Base-by-base conservation (phyloP, 2,888 invertebrate genomes). In the Hipparchia sbordonii region DNA sequence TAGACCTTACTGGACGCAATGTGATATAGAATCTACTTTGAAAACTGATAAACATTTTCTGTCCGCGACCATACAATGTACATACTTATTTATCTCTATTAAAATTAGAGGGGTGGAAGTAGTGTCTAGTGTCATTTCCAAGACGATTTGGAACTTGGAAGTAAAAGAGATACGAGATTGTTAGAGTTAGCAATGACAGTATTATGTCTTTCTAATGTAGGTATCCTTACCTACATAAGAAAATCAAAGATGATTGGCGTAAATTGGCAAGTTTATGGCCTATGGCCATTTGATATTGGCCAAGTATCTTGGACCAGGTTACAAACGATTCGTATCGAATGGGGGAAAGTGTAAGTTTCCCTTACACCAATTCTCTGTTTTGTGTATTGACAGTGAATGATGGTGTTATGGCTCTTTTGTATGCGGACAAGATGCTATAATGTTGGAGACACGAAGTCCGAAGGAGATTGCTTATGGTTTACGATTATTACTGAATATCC, bases 311-410 rank as follows among this genome's bases (percentile, higher is more conserved):
- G n/a, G n/a, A n/a, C 61, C 61, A 12, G n/a, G n/a, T 5, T 12
- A 13, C 46, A 48, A 67, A 59, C 59, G 59, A 67, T 48, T 46
- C 59, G 57, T 48, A 67, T n/a, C 67, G 59, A 67, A 67, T 67
- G 48, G 59, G 59, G 67, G 67, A 67, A 67, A 67, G 67, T 67
- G 59, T 57, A 48, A 57, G 51, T 57, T 59, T 57, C 23, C 59
- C 59, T 57, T 23, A 59, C 10, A 67, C 46, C 48, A 23, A 23
- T 67, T 67, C 57, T 45, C 9, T 67, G 54, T 57, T 33, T 51
- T 51, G 63, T 63, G 13, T 63, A 63, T 63, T 63, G 63, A 51
- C 63, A 63, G 23, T 63, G 63, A 63, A 10, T 54, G 52, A 52
- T 62, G 67, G 45, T 13, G n/a, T 13, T 63, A 51, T 7, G 56